Conservation (phyloP, 1,140 invertebrate species). For the Zaprionus camerounensis region DNA sequence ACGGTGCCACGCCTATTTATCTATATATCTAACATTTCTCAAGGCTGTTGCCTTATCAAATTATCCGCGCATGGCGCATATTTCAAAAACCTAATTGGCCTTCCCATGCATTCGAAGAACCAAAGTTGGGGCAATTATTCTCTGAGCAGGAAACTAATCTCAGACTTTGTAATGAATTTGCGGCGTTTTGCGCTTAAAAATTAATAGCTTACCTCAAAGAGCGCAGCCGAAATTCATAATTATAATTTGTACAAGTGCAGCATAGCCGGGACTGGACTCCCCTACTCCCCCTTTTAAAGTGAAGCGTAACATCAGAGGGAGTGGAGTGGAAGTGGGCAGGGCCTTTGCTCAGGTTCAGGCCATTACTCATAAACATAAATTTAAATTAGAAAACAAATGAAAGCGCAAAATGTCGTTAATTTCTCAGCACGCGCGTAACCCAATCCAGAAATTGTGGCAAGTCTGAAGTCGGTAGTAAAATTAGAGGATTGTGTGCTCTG, state of each 20-base stretch:
- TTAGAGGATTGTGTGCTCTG: not conserved
- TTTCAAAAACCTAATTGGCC: conserved; percentile 46
- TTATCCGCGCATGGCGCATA: conserved; percentile 22
- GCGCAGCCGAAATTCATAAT: conserved; percentile 62
- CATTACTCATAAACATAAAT: conserved; percentile 82
- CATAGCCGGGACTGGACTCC: conserved; percentile 6
- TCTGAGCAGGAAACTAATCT: conserved; percentile 63
- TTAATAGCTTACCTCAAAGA: conserved; percentile 68
- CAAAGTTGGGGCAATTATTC: conserved; percentile 43
- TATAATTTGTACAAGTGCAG: conserved; percentile 54
- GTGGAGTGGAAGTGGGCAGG: not conserved
- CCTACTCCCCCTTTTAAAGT: not conserved
- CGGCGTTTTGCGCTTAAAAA: conserved; percentile 66
- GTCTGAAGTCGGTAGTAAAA: not conserved
- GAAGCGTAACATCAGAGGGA: not conserved
- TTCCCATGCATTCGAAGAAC: conserved; percentile 26
- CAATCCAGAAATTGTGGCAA: not conserved
- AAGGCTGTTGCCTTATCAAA: conserved; percentile 33
- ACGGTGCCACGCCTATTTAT: not conserved
- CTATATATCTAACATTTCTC: conserved; percentile 15
- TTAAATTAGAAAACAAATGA: conserved; percentile 82
- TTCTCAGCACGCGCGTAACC: conserved; percentile 24
- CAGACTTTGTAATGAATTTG: conserved; percentile 59
- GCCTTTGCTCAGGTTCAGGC: conserved; percentile 36
- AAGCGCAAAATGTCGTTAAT: conserved; percentile 71